Evolutionary conservation across 2,888 invertebrate species (phyloP), one percentile per base, ranked within the genome.

Genomic region (Trypoxylon attenuatum): DNA sequence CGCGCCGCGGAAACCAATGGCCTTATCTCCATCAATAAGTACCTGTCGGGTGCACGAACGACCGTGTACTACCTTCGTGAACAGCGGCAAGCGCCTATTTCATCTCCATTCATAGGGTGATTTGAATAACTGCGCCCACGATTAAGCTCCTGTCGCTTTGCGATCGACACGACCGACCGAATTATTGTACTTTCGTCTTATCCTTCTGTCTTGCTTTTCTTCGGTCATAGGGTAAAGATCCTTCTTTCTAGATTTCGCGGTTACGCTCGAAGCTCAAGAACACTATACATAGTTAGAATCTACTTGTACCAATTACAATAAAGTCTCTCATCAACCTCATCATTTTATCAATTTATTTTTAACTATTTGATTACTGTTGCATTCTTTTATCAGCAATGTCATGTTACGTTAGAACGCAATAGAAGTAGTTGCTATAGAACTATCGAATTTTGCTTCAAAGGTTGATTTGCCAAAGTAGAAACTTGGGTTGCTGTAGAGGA

Each of bases 11-110:
- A 64, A 68, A 69, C 61, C 72, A 41, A 66, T 45, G 63, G 66
- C 60, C 60, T 75, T 75, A 76, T 76, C 77, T 75, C 62, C 70
- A 68, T 69, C 75, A 65, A 77, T 73, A 77, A 72, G 65, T 67
- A 74, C 77, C 72, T 76, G 77, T 74, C 73, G 73, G 63, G 47
- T 67, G 56, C 64, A 64, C 67, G 67, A 57, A 53, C 73, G 59
- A 69, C 54, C 73, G 51, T 61, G 56, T 57, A 56, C 43, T 47
- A 60, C 57, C 59, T 63, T 59, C 56, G 63, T 39, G 60, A 63
- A 66, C 57, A 72, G 47, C 62, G 55, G 43, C 29, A 38, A 46
- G 21, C 69, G 54, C 59, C 61, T 59, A 68, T 67, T 70, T 67
- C 64, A 54, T 64, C 63, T 73, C 64, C 73, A 73, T 73, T 73